Evolutionary conservation across 2,797 vertebrate genomes (phyloP), one percentile per base, ranked within the genome.

Genomic region (Parotocinclus haroldoi): DNA sequence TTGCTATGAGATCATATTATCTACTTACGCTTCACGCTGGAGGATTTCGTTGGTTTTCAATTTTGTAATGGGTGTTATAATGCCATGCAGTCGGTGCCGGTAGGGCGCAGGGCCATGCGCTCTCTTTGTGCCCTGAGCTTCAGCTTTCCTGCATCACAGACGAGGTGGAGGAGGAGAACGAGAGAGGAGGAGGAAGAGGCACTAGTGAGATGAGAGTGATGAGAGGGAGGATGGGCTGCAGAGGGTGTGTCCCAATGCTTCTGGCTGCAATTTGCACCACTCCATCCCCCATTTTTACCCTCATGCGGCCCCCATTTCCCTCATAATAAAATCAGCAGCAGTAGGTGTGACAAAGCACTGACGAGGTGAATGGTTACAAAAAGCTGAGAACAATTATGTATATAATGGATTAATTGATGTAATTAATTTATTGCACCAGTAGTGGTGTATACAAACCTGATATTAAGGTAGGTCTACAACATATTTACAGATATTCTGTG

Each of bases 221-320:
- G 46, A 50, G 69, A 71, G 62, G 66, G 58, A 68, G 68, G 60
- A 66, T 63, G 74, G 70, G 81, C 75, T 83, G 84, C 87, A 78
- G 86, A 83, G 73, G 86, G 86, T 82, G 68, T 74, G 83, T 81
- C 84, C 85, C 79, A 6, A 11, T 80, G 58, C 79, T 58, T 82
- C 68, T 72, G 66, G 85, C 83, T 66, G 80, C 68, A 83, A 83
- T 81, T 90, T 79, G 85, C 86, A 87, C 82, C 68, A 71, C 88
- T 86, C 82, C 78, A 75, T 76, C 83, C 80, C 90, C 89, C 86
- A 46, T 46, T 46, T 0, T 10, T 11, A 46, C 45, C 9, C 45
- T 10, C 45, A 1, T 11, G 10, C 45, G 5, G 10, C 45, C 45
- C 38, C 9, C 38, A n/a, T 9, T 40, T 40, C 9, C 5, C 38